Base-by-base conservation (phyloP, 2,113 vertebrate genomes). In the Callaeas wilsoni region DNA sequence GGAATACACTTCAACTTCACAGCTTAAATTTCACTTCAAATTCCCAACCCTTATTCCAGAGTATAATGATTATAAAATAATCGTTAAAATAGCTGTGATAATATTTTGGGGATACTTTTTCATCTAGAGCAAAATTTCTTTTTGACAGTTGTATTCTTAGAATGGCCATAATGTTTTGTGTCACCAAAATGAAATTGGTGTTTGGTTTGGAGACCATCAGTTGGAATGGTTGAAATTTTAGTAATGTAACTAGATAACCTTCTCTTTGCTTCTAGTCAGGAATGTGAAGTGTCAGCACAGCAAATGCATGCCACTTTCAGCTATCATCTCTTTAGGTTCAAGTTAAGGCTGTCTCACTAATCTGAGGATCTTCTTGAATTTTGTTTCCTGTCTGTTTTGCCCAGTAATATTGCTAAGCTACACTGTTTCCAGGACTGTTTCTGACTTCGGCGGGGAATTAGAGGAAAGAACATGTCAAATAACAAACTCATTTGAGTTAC, bases 351-450 rank as follows among this genome's bases (percentile, higher is more conserved):
- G 11, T 64, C 46, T 91, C 42, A 11, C 44, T 84, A 33, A 49
- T 57, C 30, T 65, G 67, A 78, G 41, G 59, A 70, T 63, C 52
- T 77, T 86, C 63, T 53, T 74, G 32, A 64, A 37, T 91, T 96
- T 94, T 74, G 30, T 77, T 91, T 90, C 41, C 32, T 25, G 9
- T 88, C 47, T 81, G n/a, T 60, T 96, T 97, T 92, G 55, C 49
- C 33, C 35, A 14, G 55, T 80, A 71, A 33, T 77, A 63, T 65
- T 88, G 87, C 55, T 71, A 78, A 91, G 29, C 44, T 19, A 41
- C 4, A 4, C 25, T 42, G 18, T 67, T 91, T 80, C 68, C 67
- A 88, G 42, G 44, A 35, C 44, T 55, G 41, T 77, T 92, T 89
- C 67, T 85, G 59, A 62, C 69, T 64, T 77, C 0, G 0, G 46